Evolutionary conservation across 2,113 vertebrate species (phyloP).

Genomic region (Cyrtonyx montezumae): DNA sequence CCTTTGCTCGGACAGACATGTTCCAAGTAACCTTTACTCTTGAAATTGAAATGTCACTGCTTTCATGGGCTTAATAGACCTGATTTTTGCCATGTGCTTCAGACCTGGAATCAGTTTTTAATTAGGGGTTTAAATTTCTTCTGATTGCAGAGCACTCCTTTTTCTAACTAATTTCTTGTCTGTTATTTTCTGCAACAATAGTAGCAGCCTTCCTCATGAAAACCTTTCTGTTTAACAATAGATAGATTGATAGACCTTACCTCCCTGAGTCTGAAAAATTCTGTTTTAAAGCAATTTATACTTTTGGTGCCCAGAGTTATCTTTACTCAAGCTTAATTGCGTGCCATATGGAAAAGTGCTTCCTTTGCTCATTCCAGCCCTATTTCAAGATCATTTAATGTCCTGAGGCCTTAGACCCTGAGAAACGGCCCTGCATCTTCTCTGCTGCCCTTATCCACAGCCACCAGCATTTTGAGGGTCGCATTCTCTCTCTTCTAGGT

Average conservation of each 20-base stretch:
- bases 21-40: neutral
- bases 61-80: neutral
- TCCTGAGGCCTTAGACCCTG: neutral
- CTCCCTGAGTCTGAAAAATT: neutral
- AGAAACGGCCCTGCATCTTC: neutral
- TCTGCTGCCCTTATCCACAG: neutral
- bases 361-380: neutral
- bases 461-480: neutral
- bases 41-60: neutral
- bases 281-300: neutral
- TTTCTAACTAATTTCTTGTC: neutral
- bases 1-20: neutral
- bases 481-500: neutral
- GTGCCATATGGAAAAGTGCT: conserved; percentile 8
- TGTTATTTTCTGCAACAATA: neutral
- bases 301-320: conserved; percentile 16
- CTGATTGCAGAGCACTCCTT: neutral
- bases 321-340: conserved; percentile 36
- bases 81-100: neutral
- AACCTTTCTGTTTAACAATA: neutral
- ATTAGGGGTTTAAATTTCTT: neutral
- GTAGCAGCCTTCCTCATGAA: neutral
- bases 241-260: neutral
- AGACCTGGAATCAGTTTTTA: neutral
- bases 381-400: neutral